Base-by-base conservation (phyloP, 2,113 vertebrate genomes). In the Seriola rivoliana region DNA sequence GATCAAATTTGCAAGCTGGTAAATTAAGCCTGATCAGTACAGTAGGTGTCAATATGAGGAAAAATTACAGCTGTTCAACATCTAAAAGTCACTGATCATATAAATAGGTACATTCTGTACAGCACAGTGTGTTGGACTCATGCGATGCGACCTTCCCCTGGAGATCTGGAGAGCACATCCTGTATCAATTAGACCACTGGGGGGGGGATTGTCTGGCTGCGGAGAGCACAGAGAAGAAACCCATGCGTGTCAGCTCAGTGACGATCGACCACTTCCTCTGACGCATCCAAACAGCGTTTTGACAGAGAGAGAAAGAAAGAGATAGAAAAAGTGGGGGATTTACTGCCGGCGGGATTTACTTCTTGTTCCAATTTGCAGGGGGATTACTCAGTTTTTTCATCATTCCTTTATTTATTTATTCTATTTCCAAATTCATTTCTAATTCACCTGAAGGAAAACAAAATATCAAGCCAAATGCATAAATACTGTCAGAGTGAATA, bases 381-480 rank as follows among this genome's bases (percentile, higher is more conserved):
- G 89, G 90, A 93, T 93, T 93, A 91, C 87, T 93, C 64, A 88
- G 91, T 89, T 90, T 90, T 89, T 90, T 88, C 84, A 86, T 89
- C 82, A 92, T 78, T 36, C 69, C 25, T 84, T 86, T 80, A 87
- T 92, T 88, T 86, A 85, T 89, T 89, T 90, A 89, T 88, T 90
- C 86, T 57, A 75, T 79, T 89, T 88, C 75, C 75, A 83, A 87
- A 88, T 88, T 88, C 84, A 88, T 89, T 91, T 89, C 58, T 70
- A 78, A 86, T 81, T 85, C 82, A 91, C 93, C 91, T 89, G 91
- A 44, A 87, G 92, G 84, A 82, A 92, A 91, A 85, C 81, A 87
- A 88, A 91, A 77, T 71, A 80, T 57, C 46, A 4, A 58, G 82
- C 81, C 79, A 79, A 86, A 88, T 46, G 86, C 84, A 88, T 86